Base-by-base conservation (phyloP, 2,888 invertebrate species). In the Himalopsyche anomala region DNA sequence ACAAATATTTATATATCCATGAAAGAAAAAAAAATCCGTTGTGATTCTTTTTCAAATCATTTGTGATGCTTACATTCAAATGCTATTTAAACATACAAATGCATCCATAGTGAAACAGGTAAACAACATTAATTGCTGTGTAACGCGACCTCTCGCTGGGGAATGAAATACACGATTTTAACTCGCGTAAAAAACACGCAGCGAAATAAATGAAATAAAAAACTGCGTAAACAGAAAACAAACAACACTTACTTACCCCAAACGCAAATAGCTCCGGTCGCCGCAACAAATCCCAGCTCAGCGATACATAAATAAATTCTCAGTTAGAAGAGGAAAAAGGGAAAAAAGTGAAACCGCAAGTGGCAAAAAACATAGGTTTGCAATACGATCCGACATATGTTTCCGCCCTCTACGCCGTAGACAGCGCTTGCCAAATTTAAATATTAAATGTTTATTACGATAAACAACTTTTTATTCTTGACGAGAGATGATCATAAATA, bases 341-440 rank as follows among this genome's bases (percentile, higher is more conserved):
- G 84, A 87, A 87, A 85, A 85, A 84, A 84, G 79, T 38, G 86
- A 85, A 88, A 88, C 88, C 87, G 83, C 88, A 87, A 87, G 88
- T 87, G 87, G 88, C 86, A 84, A 88, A 88, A 88, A 88, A 88
- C 88, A 88, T 82, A 81, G 85, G 88, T 86, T 81, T 55, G 62
- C 51, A 74, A 85, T 82, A 69, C 74, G 86, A 69, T 81, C 87
- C 69, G 86, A 87, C 87, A 87, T 85, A 86, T 85, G 87, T 85
- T 84, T 74, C 74, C 74, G 74, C 74, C 74, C 74, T 74, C 74
- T 36, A 74, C 74, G 74, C 28, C 28, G 62, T 62, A 62, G 19
- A 12, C 74, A 74, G 74, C 12, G 74, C 11, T 74, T 74, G 74
- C n/a, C 74, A 74, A 74, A 36, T 19, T 62, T 12, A 15, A 5